Percentiles rank a stretch among this genome's conserved stretches.
phyloP scores from a whole-genome alignment of 1,140 invertebrate genomes.

The Schlechtendalia chinensis region DNA sequence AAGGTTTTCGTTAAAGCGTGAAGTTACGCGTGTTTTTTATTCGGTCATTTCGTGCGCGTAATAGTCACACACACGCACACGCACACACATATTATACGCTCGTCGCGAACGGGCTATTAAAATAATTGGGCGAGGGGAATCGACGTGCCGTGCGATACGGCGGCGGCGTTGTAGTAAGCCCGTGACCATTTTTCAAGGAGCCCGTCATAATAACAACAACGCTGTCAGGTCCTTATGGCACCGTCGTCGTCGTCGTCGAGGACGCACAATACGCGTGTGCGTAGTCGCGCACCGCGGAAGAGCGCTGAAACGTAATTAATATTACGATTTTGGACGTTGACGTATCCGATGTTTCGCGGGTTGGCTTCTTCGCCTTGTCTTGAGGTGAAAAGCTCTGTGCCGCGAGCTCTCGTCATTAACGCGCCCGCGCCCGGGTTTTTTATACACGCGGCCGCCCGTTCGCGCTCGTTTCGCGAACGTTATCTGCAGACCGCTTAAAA shows the following conservation, averaged over 20 bases:
- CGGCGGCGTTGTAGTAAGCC: neutral
- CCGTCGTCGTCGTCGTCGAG: too few relatives aligned
- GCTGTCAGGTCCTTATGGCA: neutral
- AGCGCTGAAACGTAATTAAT: conserved; percentile 37
- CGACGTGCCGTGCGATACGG: conserved; percentile 10
- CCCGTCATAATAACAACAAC: conserved; percentile 5
- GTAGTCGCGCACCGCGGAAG: too few relatives aligned
- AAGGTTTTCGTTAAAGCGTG: conserved; percentile 10
- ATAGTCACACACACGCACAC: neutral
- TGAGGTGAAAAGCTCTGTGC: neutral
- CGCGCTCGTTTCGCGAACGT: too few relatives aligned
- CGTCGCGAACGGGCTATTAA: conserved; percentile 8
- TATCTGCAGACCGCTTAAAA: too few relatives aligned
- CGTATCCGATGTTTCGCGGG: conserved; percentile 32
- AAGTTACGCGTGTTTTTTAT: conserved; percentile 21
- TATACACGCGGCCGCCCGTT: too few relatives aligned
- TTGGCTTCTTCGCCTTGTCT: neutral
- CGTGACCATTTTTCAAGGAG: conserved; percentile 34
- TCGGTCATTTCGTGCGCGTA: conserved; percentile 11
- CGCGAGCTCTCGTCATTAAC: neutral
- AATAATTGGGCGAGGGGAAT: conserved; percentile 9
- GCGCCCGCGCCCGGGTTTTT: too few relatives aligned
- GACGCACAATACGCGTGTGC: neutral
- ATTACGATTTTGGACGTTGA: conserved; percentile 43
- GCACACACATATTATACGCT: neutral